Conservation (phyloP, 23 tunicate species). For the Corella eumyota region DNA sequence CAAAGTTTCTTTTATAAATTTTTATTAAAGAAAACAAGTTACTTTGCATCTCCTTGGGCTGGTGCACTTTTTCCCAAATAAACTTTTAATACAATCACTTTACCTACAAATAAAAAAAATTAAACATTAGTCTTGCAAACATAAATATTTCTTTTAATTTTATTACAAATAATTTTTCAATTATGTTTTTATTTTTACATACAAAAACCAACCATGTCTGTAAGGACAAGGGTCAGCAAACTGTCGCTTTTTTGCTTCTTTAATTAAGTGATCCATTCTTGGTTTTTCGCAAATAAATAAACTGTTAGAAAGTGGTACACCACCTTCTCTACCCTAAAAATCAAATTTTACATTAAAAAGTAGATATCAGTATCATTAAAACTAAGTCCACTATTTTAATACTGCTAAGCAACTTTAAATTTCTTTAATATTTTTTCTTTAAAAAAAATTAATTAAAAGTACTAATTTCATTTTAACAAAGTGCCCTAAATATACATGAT, state of each 20-base stretch:
- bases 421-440: no score
- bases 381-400: background rate
- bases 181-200: background rate
- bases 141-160: background rate
- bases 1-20: no score
- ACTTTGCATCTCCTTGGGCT: conserved; percentile 66
- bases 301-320: conserved; percentile 69
- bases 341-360: background rate
- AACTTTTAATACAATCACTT: conserved; percentile 76
- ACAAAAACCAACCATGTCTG: conserved; percentile 44
- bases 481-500: no score
- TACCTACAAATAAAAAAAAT: conserved; percentile 22
- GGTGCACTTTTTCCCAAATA: conserved; percentile 85
- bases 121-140: background rate
- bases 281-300: conserved; percentile 65
- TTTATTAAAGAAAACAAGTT: no score
- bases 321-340: conserved; percentile 12
- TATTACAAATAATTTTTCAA: background rate
- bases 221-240: conserved; percentile 54
- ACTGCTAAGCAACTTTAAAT: no score
- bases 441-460: no score
- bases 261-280: conserved; percentile 33
- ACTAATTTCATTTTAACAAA: no score
- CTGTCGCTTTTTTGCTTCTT: conserved; percentile 7
- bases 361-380: background rate